phyloP scores from a whole-genome alignment of 1,140 invertebrate genomes.

The Linepithema humile region DNA sequence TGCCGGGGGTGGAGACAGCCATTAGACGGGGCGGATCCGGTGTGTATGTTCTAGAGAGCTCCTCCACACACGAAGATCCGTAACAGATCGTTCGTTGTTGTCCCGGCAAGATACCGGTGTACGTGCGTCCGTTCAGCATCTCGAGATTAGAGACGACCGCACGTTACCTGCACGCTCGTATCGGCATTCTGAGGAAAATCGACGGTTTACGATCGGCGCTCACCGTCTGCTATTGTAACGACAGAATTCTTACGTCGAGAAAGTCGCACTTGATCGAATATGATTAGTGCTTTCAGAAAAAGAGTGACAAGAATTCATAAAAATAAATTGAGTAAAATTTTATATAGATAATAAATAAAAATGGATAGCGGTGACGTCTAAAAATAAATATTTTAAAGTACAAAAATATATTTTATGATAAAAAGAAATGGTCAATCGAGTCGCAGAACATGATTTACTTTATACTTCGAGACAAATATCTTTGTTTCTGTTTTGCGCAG shows the following conservation, averaged over 20 bases:
- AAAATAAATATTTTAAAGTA: neutral
- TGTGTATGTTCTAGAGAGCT: conserved; percentile 22
- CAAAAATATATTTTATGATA: neutral
- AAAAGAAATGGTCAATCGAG: neutral
- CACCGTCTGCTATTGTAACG: neutral
- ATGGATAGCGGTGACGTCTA: neutral
- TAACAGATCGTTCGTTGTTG: conserved; percentile 31
- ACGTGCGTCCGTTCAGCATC: conserved; percentile 52
- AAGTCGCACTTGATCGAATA: neutral
- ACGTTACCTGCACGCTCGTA: conserved; percentile 23
- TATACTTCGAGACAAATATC: neutral
- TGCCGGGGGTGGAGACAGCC: neutral
- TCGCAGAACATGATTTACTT: neutral
- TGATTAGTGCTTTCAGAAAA: neutral
- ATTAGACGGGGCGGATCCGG: conserved; percentile 2
- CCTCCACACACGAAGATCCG: conserved; percentile 21
- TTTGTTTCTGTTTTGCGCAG: neutral
- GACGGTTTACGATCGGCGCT: neutral
- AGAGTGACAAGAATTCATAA: neutral
- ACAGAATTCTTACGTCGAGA: neutral
- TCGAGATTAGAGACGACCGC: conserved; percentile 54
- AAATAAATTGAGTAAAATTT: neutral
- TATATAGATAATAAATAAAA: neutral
- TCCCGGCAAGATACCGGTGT: conserved; percentile 33
- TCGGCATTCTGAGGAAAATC: conserved; percentile 49